Evolutionary conservation across 1,140 invertebrate genomes (phyloP), one percentile per base, ranked within the genome.

Genomic region (Nylanderia fulva): DNA sequence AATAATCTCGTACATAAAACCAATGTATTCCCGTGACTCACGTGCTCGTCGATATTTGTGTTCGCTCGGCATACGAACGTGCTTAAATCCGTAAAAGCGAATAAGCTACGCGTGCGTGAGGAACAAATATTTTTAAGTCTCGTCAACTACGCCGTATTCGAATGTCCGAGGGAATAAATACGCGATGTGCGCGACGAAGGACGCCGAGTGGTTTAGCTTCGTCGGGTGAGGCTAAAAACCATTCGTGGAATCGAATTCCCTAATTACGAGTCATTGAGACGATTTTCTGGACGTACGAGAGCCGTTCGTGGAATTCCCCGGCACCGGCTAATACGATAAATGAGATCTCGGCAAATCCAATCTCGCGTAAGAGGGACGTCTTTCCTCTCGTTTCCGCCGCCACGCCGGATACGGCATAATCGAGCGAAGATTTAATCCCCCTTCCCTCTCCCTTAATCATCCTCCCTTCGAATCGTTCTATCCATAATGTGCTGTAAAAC

Each of bases 401-500:
- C 36, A 15, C 69, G 69, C 52, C 36, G 24, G 42, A 83, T 33
- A 83, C 68, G 56, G 56, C 39, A 84, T 76, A 61, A 84, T 75
- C 80, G 68, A 75, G 39, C 68, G 36, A 48, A 21, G 36, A 84
- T 76, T 76, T 84, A 76, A 76, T 63, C 71, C 27, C n/a, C n/a
- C n/a, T n/a, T n/a, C n/a, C n/a, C n/a, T n/a, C 21, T 29, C 33
- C 66, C 42, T 33, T 33, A 33, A 0, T 33, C 11, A n/a, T 3
- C 15, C n/a, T 36, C 3, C 9, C 15, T 18, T 48, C 71, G 66
- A 69, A 85, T 66, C 42, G 61, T 69, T 80, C 68, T 88, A 75
- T 88, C 87, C 56, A 75, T 88, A 87, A 88, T 87, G 75, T 74
- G 21, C 63, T 75, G 86, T 88, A 85, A 88, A 88, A 74, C 74